phyloP scores from a whole-genome alignment of 2,797 vertebrate genomes.

The Chloroceryle inda region DNA sequence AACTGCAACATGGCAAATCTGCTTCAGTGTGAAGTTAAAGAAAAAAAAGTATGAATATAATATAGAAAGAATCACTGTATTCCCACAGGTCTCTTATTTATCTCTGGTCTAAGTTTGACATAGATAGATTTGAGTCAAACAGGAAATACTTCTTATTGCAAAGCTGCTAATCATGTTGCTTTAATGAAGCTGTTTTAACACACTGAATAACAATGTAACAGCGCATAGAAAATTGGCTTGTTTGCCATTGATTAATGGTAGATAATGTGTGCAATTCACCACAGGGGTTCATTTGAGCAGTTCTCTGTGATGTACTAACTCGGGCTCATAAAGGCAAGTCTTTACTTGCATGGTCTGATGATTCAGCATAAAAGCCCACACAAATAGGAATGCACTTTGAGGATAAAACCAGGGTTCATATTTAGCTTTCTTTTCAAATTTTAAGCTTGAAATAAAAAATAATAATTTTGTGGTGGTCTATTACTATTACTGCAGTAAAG shows the following conservation, averaged over 20 bases:
- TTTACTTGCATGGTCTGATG: neutral
- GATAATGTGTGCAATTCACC: neutral
- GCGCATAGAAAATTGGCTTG: conserved; percentile 5
- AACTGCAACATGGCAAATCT: neutral
- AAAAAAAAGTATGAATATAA: neutral
- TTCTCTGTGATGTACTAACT: neutral
- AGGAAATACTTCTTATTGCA: neutral
- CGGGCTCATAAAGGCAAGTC: neutral
- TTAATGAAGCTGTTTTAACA: conserved; percentile 1
- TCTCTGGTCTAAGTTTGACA: neutral
- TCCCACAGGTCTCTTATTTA: neutral
- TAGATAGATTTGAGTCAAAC: neutral
- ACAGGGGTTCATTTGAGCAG: neutral
- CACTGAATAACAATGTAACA: conserved; percentile 52
- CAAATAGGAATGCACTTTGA: neutral
- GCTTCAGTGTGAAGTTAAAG: neutral
- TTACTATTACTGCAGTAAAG: neutral
- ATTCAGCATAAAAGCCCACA: neutral
- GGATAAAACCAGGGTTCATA: neutral
- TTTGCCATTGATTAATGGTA: conserved; percentile 56
- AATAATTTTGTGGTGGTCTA: neutral
- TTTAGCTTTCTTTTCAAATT: neutral
- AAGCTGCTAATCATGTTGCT: neutral
- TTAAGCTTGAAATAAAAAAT: neutral
- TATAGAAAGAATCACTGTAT: neutral